A percentile compares a stretch with the other conserved stretches of the same genome.
Evolutionary conservation across 2,797 vertebrate genomes (phyloP).

Genomic region (Pteronotus mesoamericanus): DNA sequence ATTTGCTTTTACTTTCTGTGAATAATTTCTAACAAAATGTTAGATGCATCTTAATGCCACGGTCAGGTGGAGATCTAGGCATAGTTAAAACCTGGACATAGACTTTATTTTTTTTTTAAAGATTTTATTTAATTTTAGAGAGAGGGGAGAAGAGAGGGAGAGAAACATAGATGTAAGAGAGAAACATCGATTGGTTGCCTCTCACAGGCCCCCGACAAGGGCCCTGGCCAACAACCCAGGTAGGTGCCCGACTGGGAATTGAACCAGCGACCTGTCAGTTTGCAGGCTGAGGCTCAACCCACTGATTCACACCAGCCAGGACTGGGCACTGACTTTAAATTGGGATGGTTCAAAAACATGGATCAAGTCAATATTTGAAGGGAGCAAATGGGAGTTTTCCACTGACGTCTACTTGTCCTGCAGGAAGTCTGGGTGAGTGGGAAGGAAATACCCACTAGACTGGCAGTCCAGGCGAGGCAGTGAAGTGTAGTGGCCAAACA

Average conservation of each 20-base stretch:
- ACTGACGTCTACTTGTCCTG: neutral
- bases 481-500: neutral
- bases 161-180: too few species aligned
- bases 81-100: neutral
- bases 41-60: neutral
- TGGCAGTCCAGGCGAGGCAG: neutral
- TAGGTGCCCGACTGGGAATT: too few species aligned
- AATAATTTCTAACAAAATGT: conserved; percentile 10
- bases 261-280: too few species aligned
- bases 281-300: too few species aligned
- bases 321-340: neutral
- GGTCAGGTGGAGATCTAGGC: neutral
- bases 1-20: neutral
- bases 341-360: neutral
- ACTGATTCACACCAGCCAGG: too few species aligned
- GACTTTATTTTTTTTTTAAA: neutral
- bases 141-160: too few species aligned
- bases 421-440: neutral
- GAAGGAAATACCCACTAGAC: neutral
- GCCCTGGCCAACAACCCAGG: too few species aligned
- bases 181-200: too few species aligned
- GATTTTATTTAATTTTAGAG: too few species aligned
- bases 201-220: too few species aligned
- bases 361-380: neutral
- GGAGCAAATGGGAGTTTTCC: neutral